Percentiles rank a stretch among this genome's conserved stretches.
Evolutionary conservation across 2,797 vertebrate genomes (phyloP).

Genomic region (Gadopsis marmoratus): DNA sequence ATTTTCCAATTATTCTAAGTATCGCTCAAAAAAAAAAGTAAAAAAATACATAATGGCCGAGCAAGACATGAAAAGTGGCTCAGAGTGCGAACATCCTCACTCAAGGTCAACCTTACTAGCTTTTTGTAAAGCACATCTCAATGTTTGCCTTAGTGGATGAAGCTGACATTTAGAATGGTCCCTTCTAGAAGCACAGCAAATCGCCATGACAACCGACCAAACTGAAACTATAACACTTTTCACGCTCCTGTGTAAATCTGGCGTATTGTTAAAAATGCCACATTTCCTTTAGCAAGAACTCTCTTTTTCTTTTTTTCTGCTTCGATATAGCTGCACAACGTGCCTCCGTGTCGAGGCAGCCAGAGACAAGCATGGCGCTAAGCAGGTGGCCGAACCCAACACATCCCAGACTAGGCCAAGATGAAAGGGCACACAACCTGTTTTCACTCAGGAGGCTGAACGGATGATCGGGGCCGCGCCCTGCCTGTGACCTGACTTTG

Average conservation of each 20-base stretch:
- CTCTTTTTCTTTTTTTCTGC: no score
- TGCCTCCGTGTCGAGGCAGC: conserved; percentile 12
- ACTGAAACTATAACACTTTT: no score
- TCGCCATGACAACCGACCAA: not conserved
- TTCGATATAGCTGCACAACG: not conserved
- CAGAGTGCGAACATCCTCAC: not conserved
- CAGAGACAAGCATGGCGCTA: conserved; percentile 37
- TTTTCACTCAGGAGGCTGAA: conserved; percentile 55
- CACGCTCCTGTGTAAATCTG: no score
- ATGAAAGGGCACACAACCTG: conserved; percentile 69
- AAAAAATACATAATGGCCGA: not conserved
- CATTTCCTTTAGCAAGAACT: no score
- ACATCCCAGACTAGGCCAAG: conserved; percentile 40
- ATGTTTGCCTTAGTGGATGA: not conserved
- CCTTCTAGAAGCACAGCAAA: not conserved
- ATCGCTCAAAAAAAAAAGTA: no score
- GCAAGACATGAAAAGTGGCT: not conserved
- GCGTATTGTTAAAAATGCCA: no score
- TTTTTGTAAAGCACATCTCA: not conserved
- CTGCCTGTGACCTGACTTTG: conserved; percentile 80
- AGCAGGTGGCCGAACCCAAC: conserved; percentile 54
- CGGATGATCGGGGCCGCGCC: conserved; percentile 75
- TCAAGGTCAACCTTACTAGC: not conserved
- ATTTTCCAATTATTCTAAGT: not conserved
- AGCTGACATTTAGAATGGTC: not conserved